These are phyloP conservation scores for Dryobates pubescens DNA, from an alignment of 2,797 vertebrate genomes.

Conservation along the genomic window DNA sequence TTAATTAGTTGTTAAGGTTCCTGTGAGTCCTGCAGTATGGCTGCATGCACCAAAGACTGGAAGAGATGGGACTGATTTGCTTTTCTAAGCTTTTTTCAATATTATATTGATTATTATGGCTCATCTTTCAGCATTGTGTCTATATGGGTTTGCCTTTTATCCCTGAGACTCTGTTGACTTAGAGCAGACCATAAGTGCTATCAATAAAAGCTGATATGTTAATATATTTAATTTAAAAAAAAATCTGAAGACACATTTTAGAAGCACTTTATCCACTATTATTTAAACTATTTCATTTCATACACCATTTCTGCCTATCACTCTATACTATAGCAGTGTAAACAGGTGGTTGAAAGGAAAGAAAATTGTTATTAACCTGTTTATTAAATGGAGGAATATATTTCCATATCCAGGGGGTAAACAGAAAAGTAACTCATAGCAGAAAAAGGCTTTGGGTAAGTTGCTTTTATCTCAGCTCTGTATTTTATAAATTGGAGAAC, in stretches of 20 bases:
- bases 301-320: background rate
- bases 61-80: background rate
- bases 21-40: background rate
- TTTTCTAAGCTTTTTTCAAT: background rate
- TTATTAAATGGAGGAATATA: conserved; percentile 26
- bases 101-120: background rate
- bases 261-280: background rate
- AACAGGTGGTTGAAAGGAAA: background rate
- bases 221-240: background rate
- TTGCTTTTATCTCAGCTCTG: background rate
- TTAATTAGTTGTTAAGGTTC: background rate
- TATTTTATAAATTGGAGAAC: conserved; percentile 36
- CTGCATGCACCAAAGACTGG: background rate
- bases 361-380: background rate
- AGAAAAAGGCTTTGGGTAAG: background rate
- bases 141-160: background rate
- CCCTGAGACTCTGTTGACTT: background rate
- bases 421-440: background rate
- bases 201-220: background rate
- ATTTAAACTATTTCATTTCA: background rate
- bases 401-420: background rate
- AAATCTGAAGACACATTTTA: background rate
- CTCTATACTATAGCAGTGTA: background rate
- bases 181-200: background rate
- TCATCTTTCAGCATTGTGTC: accelerated